phyloP scores from a whole-genome alignment of 1,140 invertebrate species.

The Diorhabda elongata region DNA sequence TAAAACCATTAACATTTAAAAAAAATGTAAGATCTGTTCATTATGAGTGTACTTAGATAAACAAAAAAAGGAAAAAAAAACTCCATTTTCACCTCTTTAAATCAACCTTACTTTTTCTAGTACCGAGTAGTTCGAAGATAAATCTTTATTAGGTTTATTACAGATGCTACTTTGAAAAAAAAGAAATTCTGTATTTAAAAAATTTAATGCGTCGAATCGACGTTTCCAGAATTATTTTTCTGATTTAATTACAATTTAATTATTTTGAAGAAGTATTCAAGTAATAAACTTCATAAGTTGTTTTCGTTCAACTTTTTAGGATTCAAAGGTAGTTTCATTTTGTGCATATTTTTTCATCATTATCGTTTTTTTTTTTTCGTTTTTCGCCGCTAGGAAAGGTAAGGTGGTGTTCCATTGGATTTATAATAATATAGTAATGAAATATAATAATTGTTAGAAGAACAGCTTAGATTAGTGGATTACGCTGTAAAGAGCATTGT shows the following conservation, averaged over 20 bases:
- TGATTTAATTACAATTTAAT: too few species aligned
- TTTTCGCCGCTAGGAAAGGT: slow-evolving; percentile 27
- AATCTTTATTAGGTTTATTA: slow-evolving; percentile 13
- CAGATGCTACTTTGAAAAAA: background rate
- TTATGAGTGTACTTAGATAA: slow-evolving; percentile 38
- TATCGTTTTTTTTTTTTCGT: background rate
- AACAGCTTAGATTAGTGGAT: slow-evolving; percentile 44
- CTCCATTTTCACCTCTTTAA: slow-evolving; percentile 25
- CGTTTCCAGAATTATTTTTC: too few species aligned
- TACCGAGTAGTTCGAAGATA: slow-evolving; percentile 3
- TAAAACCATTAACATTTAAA: slow-evolving; percentile 14
- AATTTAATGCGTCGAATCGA: too few species aligned
- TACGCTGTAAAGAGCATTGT: slow-evolving; percentile 47
- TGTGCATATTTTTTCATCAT: slow-evolving; percentile 16
- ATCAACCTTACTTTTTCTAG: slow-evolving; percentile 22
- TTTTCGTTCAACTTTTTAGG: slow-evolving; percentile 8
- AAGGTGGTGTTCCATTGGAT: slow-evolving; percentile 35
- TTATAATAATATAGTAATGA: slow-evolving; percentile 42
- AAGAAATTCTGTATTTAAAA: too few species aligned
- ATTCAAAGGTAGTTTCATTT: slow-evolving; percentile 11
- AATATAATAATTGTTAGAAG: slow-evolving; percentile 47
- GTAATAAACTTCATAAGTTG: too few species aligned
- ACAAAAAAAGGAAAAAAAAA: slow-evolving; percentile 17
- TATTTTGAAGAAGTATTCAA: too few species aligned
- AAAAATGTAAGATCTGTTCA: slow-evolving; percentile 36